Evolutionary conservation across 2,113 vertebrate genomes (phyloP).

Genomic region (Tachysurus vachellii): DNA sequence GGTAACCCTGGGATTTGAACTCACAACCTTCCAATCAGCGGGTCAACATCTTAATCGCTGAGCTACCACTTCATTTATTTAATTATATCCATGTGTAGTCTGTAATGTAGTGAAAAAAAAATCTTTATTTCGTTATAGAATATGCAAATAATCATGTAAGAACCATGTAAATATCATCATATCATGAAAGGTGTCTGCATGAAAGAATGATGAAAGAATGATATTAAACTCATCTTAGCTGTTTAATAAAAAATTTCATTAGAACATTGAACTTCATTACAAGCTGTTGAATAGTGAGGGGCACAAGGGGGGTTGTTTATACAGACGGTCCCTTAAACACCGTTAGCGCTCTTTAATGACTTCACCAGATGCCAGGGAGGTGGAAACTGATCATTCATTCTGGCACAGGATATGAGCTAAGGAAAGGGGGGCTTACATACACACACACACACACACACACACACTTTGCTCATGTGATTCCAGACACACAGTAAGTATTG

Average conservation of each 20-base stretch:
- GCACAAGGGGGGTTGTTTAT: background rate
- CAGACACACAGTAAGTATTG: background rate
- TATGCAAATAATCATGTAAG: background rate
- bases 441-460: slow-evolving; percentile 23
- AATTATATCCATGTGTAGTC: too few relatives aligned
- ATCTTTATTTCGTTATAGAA: background rate
- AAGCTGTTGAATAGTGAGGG: background rate
- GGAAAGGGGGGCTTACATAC: background rate
- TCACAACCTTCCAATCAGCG: too few relatives aligned
- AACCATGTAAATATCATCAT: background rate
- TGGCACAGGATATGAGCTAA: slow-evolving; percentile 31
- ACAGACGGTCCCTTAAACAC: background rate
- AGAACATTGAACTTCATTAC: background rate
- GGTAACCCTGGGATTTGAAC: too few relatives aligned
- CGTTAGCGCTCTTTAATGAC: slow-evolving; percentile 27
- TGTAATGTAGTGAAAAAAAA: background rate
- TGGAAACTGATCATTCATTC: slow-evolving; percentile 26
- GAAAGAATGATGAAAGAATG: too few relatives aligned
- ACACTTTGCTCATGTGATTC: background rate
- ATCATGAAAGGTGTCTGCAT: background rate
- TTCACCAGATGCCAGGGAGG: slow-evolving; percentile 44
- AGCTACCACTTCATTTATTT: too few relatives aligned
- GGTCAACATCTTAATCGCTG: too few relatives aligned
- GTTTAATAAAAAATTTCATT: background rate
- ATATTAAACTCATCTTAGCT: background rate